phyloP scores from a whole-genome alignment of 2,113 vertebrate genomes.

The Nothocercus julius region DNA sequence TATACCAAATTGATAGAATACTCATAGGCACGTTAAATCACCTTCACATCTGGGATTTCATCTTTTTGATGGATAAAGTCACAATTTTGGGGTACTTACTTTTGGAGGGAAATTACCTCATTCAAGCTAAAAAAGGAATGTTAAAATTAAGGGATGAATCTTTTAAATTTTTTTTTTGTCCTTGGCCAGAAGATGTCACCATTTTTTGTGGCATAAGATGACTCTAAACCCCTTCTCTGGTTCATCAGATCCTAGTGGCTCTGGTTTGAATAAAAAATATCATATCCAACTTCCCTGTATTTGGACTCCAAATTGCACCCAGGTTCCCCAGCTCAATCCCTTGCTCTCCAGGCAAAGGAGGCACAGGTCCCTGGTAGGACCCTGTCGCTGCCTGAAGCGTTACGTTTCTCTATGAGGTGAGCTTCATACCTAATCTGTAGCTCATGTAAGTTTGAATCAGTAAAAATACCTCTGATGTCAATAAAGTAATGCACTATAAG shows the following conservation, averaged over 20 bases:
- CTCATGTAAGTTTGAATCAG: neutral
- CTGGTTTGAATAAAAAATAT: neutral
- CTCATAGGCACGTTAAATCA: neutral
- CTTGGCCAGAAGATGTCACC: conserved; percentile 59
- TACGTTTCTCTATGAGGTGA: neutral
- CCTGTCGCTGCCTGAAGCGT: neutral
- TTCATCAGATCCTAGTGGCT: neutral
- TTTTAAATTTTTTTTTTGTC: neutral
- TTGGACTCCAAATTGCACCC: neutral
- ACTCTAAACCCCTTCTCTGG: neutral
- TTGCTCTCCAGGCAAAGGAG: neutral
- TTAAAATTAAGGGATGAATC: neutral
- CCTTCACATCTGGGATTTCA: neutral
- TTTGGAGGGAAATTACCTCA: neutral
- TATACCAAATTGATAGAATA: neutral
- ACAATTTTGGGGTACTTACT: rapidly evolving
- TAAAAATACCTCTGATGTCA: neutral
- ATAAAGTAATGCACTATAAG: neutral
- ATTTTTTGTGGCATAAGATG: neutral
- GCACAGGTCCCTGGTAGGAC: no score
- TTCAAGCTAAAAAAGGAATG: rapidly evolving
- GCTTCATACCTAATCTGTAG: neutral
- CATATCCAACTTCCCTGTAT: neutral
- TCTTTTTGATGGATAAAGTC: neutral
- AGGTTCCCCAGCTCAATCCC: neutral